Percentiles rank a stretch among this genome's conserved stretches.
Conservation (phyloP, 2,888 invertebrate genomes). For the Dinocampus coccinellae region DNA sequence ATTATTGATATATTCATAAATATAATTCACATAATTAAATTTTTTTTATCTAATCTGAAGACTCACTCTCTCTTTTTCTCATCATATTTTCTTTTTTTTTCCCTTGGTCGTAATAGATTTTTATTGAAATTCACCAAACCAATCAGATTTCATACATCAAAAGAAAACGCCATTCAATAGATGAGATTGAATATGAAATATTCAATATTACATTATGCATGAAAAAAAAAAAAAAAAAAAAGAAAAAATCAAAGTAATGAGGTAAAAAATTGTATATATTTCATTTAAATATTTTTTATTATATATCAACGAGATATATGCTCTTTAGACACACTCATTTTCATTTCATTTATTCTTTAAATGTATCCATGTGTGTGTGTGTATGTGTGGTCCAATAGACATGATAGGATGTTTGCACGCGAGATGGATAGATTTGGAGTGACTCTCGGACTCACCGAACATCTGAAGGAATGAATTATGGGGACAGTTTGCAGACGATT, state of each 20-base stretch:
- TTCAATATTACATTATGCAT: slow-evolving; percentile 7
- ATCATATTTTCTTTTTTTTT: no score
- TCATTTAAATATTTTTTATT: slow-evolving; percentile 23
- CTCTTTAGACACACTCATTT: slow-evolving; percentile 20
- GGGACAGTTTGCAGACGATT: slow-evolving; percentile 54
- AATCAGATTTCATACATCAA: slow-evolving; percentile 55
- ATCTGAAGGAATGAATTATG: slow-evolving; percentile 66
- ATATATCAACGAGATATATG: background rate
- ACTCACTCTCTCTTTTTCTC: no score
- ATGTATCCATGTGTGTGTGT: background rate
- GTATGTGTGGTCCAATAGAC: slow-evolving; percentile 11
- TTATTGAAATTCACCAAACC: slow-evolving; percentile 28
- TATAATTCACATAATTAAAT: slow-evolving; percentile 59
- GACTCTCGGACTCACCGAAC: slow-evolving; percentile 42
- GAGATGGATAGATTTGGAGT: slow-evolving; percentile 28
- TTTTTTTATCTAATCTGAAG: slow-evolving; percentile 61
- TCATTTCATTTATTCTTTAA: slow-evolving; percentile 13
- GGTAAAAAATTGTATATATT: slow-evolving; percentile 4
- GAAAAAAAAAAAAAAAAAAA: background rate
- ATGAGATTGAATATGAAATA: slow-evolving; percentile 5
- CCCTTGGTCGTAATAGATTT: slow-evolving; percentile 1
- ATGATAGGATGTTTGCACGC: slow-evolving; percentile 27
- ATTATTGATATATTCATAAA: background rate
- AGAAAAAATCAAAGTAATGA: slow-evolving; percentile 1
- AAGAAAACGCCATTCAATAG: slow-evolving; percentile 41